phyloP scores from a whole-genome alignment of 2,113 vertebrate genomes.

The Enhydra lutris region DNA sequence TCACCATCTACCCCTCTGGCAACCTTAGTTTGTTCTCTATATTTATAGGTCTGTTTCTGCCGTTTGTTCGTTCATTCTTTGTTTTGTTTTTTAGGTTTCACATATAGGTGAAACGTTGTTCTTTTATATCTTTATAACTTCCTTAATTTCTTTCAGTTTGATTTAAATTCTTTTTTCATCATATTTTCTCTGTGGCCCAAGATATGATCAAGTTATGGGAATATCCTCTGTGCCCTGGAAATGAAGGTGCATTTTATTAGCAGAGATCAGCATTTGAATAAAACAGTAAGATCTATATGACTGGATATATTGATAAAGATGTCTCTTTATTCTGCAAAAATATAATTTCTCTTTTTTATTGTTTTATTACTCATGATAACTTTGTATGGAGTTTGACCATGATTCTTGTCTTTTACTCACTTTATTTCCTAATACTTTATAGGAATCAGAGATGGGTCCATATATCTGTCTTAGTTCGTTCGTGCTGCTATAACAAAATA shows the following conservation, averaged over 20 bases:
- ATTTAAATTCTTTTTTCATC: neutral
- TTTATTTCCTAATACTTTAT: neutral
- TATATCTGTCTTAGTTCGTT: neutral
- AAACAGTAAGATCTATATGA: neutral
- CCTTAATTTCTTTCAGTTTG: neutral
- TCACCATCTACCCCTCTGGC: neutral
- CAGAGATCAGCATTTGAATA: neutral
- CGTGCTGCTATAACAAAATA: neutral
- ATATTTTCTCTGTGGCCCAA: neutral
- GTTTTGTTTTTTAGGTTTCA: neutral
- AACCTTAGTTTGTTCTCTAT: neutral
- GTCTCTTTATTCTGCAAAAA: neutral
- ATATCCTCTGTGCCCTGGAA: neutral
- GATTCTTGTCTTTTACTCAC: neutral
- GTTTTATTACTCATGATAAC: neutral
- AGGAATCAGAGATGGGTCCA: neutral
- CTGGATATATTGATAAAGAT: neutral
- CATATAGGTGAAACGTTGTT: neutral
- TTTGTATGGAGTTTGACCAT: neutral
- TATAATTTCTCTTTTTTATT: neutral
- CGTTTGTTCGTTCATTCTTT: neutral
- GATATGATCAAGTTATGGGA: neutral
- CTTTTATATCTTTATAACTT: neutral
- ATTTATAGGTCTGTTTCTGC: neutral
- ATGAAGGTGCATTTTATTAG: neutral